Conservation (phyloP, 2,888 invertebrate species). For the Pachycephus smyrnensis region DNA sequence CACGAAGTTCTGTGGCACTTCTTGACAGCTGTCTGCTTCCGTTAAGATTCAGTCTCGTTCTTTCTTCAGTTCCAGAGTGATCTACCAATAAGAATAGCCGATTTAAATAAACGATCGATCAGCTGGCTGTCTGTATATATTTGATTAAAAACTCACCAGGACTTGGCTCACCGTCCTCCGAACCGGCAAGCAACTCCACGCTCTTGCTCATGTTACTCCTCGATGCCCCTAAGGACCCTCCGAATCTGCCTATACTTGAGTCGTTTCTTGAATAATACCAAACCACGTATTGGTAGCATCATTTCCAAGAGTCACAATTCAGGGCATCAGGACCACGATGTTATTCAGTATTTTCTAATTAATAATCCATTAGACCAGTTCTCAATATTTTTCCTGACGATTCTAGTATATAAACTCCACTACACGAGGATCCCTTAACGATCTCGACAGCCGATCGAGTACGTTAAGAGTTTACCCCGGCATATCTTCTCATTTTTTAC, state of each 20-base stretch:
- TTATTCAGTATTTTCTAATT: not conserved
- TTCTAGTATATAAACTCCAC: not conserved
- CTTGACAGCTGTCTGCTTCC: constrained; percentile 79
- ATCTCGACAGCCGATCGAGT: not conserved
- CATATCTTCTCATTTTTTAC: not conserved
- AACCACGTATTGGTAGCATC: constrained; percentile 51
- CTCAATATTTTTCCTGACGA: not conserved
- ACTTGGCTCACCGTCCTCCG: constrained; percentile 57
- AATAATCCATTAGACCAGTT: not conserved
- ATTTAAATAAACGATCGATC: not conserved
- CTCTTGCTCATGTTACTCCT: constrained; percentile 59
- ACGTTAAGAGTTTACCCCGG: not conserved
- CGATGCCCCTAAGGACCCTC: constrained; percentile 26
- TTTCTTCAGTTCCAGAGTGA: constrained; percentile 47
- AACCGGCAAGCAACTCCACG: constrained; percentile 60
- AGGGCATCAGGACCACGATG: not conserved
- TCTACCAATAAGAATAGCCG: constrained; percentile 20
- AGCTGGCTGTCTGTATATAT: not conserved
- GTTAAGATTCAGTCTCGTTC: constrained; percentile 59
- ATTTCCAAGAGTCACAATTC: constrained; percentile 29
- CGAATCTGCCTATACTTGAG: constrained; percentile 45
- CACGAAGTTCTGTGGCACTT: constrained; percentile 80
- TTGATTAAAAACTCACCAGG: constrained; percentile 41
- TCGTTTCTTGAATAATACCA: constrained; percentile 56
- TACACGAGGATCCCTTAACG: not conserved